Base-by-base conservation (phyloP, 1,140 invertebrate genomes). In the Daktulosphaira vitifoliae region DNA sequence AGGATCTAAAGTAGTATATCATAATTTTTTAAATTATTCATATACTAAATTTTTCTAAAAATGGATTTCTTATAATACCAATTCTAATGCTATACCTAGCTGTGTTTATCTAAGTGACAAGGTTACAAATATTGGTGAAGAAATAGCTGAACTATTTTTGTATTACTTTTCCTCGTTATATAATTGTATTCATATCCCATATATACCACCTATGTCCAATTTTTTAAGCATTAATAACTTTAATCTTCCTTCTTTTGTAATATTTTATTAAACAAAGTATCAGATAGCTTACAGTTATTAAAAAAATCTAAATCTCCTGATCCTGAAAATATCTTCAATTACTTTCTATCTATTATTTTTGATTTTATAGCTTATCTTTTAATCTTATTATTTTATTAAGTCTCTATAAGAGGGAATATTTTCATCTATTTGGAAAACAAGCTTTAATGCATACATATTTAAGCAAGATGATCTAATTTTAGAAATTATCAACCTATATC, bases 231-330 rank as follows among this genome's bases (percentile, higher is more conserved):
- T 26, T 0, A 16, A 26, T 50, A 7, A 50, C 23, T 4, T 26
- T 50, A 50, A 26, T 9, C 48, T 50, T 15, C 48, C 25, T 1
- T 50, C 26, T 4, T 16, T 8, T 50, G 48, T 25, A 25, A 22
- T 50, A 50, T 51, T 8, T 33, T 16, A 51, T 16, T 51, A 29
- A 3, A 51, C 20, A 26, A 16, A 51, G 50, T 51, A 11, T 51
- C 26, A 9, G 26, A 51, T 16, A 16, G 50, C 50, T 18, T 51
- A 5, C n/a, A 26, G 0, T 51, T 26, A 18, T 33, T 51, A 51
- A 29, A 51, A 29, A 51, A 51, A 51, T 51, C 50, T 26, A 51
- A 33, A 3, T 51, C 50, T 51, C 26, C 50, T 13, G 25, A 26
- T 29, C 16, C 16, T 11, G 26, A 51, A 29, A 26, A 26, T 51